A percentile compares a stretch with the other conserved stretches of the same genome.
Evolutionary conservation across 2,888 invertebrate species (phyloP).

Genomic region (Brachyptera risi): DNA sequence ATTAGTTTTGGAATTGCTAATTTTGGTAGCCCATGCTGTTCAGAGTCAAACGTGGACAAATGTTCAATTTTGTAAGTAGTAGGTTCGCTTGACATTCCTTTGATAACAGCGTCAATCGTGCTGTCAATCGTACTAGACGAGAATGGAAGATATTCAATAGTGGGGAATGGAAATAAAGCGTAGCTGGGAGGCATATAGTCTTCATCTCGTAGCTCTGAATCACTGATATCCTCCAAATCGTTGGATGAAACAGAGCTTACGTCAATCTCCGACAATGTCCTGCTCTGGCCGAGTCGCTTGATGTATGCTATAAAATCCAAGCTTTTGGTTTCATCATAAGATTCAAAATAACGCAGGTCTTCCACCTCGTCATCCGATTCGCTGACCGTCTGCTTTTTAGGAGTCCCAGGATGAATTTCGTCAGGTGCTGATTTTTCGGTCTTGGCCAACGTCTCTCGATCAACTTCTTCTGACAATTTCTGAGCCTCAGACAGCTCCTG

Average conservation of each 20-base stretch:
- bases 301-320: slow-evolving; percentile 13
- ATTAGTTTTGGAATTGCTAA: too few species aligned
- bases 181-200: too few species aligned
- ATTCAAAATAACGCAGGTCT: slow-evolving; percentile 22
- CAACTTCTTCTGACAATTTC: slow-evolving; percentile 1
- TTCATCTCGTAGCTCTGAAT: too few species aligned
- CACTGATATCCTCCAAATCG: background rate
- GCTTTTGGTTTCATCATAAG: background rate
- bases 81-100: too few species aligned
- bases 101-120: too few species aligned
- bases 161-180: too few species aligned
- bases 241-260: background rate
- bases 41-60: too few species aligned
- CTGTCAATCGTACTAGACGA: too few species aligned
- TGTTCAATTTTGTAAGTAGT: too few species aligned
- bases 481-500: background rate
- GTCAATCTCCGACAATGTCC: slow-evolving; percentile 9
- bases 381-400: background rate
- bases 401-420: background rate
- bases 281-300: slow-evolving; percentile 6
- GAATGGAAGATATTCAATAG: too few species aligned
- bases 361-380: slow-evolving; percentile 10
- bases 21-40: too few species aligned
- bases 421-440: too few species aligned
- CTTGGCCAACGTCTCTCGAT: background rate